Percentiles rank a stretch among this genome's conserved stretches.
Conservation (phyloP, 2,888 invertebrate species). For the Synergus japonicus region DNA sequence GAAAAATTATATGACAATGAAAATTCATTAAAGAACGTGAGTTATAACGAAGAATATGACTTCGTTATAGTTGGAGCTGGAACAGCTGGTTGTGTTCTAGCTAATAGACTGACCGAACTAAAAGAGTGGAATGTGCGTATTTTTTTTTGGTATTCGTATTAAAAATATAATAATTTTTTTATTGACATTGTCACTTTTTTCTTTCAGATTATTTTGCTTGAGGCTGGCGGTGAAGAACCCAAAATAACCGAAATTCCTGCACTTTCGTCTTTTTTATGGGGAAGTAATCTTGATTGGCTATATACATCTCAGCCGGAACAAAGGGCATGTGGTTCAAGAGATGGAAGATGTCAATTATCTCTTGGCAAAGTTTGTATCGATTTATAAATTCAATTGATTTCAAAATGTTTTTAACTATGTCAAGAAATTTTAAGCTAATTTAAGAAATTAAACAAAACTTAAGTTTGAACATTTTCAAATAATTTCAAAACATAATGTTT, state of each 20-base stretch:
- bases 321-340: constrained; percentile 80
- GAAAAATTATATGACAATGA: neutral
- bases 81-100: constrained; percentile 79
- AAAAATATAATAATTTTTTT: neutral
- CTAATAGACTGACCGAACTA: constrained; percentile 75
- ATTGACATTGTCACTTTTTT: constrained; percentile 35
- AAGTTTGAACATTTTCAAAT: too few species aligned
- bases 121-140: constrained; percentile 53
- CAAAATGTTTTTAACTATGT: too few species aligned
- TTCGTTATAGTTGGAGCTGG: constrained; percentile 79
- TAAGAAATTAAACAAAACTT: too few species aligned
- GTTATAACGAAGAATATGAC: constrained; percentile 68
- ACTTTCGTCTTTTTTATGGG: constrained; percentile 79
- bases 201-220: constrained; percentile 82
- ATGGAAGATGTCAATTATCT: constrained; percentile 82
- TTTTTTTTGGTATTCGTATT: neutral
- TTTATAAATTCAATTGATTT: neutral
- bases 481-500: too few species aligned
- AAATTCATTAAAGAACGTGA: neutral
- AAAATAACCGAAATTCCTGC: constrained; percentile 83
- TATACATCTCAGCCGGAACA: constrained; percentile 84
- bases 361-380: constrained; percentile 80
- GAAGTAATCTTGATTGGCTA: constrained; percentile 82
- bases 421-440: too few species aligned
- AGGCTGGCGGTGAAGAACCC: constrained; percentile 85